These are phyloP conservation scores for Eristalis tenax DNA, from an alignment of 2,888 invertebrate genomes.

Conservation along the genomic window DNA sequence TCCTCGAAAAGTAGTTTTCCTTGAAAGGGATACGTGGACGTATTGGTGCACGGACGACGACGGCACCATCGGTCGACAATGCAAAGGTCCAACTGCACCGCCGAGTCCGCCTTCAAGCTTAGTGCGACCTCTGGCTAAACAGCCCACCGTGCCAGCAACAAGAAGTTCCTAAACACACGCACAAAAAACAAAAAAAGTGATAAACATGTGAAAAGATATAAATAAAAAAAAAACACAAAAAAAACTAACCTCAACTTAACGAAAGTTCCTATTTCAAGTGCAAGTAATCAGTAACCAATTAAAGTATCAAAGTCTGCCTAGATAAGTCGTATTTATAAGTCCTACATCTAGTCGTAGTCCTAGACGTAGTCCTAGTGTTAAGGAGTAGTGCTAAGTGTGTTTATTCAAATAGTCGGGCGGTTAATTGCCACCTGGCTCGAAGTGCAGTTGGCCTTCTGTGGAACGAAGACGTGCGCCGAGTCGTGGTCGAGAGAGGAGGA, in stretches of 20 bases:
- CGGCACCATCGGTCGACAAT: conserved; percentile 52
- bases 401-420: conserved; percentile 52
- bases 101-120: conserved; percentile 25
- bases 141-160: conserved; percentile 23
- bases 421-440: conserved; percentile 59
- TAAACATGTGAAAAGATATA: conserved; percentile 58
- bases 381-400: conserved; percentile 44
- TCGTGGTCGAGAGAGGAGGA: background rate
- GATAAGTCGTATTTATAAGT: conserved; percentile 52
- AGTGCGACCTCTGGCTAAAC: conserved; percentile 26
- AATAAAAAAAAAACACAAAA: conserved; percentile 44
- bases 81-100: conserved; percentile 57
- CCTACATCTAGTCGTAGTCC: background rate
- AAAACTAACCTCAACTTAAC: conserved; percentile 73
- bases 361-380: conserved; percentile 33
- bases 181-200: conserved; percentile 45
- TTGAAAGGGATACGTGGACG: conserved; percentile 72
- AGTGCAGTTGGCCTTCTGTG: background rate
- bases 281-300: conserved; percentile 40
- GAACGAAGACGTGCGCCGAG: background rate
- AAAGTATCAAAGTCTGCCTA: conserved; percentile 16
- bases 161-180: conserved; percentile 62
- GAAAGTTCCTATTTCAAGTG: conserved; percentile 74
- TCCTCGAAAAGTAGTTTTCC: conserved; percentile 70
- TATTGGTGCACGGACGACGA: conserved; percentile 70